Evolutionary conservation across 1,140 invertebrate genomes (phyloP), one percentile per base, ranked within the genome.

Genomic region (Notospermus geniculatus): DNA sequence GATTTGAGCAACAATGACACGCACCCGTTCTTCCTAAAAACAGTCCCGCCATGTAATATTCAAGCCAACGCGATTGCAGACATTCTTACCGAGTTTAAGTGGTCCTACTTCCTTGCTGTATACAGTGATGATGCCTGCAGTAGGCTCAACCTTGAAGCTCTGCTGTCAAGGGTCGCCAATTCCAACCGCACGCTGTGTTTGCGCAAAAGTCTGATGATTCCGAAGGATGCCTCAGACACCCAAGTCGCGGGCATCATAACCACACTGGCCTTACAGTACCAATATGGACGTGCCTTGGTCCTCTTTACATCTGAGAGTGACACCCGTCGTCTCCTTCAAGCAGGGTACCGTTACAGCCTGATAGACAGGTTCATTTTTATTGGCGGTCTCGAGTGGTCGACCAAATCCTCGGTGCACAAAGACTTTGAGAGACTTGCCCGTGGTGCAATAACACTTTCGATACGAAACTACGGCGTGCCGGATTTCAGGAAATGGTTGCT

Each of bases 51-150:
- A 0, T 89, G 91, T 80, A 86, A 86, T 66, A 87, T 87, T 78
- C 90, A 91, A 81, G 88, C 89, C 5, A 85, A 87, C 68, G 86
- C 88, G 23, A 86, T 92, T 65, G 83, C 88, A 28, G 86, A 88
- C 72, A 81, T 92, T 54, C 84, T 92, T 13, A 79, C 82, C 66
- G 76, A 83, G 63, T 87, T 87, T 75, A 89, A 89, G 71, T 92
- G 90, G 90, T 90, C 88, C 11, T 92, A 91, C 73, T 87, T 91
- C 1, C 88, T 88, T 23, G 86, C 86, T 0, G 84, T 88, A 5
- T 87, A 88, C 71, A 82, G 84, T 2, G 83, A 86, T 64, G 83
- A 83, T 4, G 83, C 86, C 54, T 86, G 86, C 66, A 79, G 76
- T 1, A 73, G 58, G 9, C 5, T 9, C 25, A 27, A 27, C 46